Evolutionary conservation across 1,140 invertebrate genomes (phyloP).

Genomic region (Paraescarpia echinospica): DNA sequence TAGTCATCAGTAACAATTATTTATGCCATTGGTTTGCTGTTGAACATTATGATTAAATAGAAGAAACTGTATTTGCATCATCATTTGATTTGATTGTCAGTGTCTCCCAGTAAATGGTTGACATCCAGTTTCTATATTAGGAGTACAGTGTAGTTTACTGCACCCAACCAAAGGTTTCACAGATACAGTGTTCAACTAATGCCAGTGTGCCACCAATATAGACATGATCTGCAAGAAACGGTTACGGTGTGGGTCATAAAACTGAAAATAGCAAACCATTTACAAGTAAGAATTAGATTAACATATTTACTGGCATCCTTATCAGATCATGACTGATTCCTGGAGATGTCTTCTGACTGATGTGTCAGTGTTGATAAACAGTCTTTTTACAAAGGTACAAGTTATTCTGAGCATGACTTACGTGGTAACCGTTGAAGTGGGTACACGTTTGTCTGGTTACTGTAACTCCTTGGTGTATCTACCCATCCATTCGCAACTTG

Average conservation of each 20-base stretch:
- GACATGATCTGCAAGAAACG: neutral
- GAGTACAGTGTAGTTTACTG: neutral
- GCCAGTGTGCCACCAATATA: neutral
- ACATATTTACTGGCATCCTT: neutral
- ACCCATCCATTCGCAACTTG: no score
- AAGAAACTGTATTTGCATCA: neutral
- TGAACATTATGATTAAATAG: neutral
- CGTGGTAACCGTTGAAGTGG: neutral
- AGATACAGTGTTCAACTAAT: neutral
- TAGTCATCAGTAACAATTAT: neutral
- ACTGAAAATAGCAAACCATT: conserved; percentile 1
- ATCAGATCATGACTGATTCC: neutral
- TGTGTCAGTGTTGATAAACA: neutral
- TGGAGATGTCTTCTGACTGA: neutral
- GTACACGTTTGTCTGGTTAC: neutral
- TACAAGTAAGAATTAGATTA: neutral
- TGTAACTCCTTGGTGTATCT: no score
- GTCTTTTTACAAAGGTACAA: neutral
- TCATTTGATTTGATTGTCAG: neutral
- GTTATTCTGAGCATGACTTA: neutral
- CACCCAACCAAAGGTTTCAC: neutral
- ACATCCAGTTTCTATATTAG: neutral
- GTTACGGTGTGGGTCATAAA: neutral
- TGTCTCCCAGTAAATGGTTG: neutral
- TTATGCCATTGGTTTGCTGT: neutral